Evolutionary conservation across 2,113 vertebrate genomes (phyloP).

Genomic region (Chlamydotis undulata): DNA sequence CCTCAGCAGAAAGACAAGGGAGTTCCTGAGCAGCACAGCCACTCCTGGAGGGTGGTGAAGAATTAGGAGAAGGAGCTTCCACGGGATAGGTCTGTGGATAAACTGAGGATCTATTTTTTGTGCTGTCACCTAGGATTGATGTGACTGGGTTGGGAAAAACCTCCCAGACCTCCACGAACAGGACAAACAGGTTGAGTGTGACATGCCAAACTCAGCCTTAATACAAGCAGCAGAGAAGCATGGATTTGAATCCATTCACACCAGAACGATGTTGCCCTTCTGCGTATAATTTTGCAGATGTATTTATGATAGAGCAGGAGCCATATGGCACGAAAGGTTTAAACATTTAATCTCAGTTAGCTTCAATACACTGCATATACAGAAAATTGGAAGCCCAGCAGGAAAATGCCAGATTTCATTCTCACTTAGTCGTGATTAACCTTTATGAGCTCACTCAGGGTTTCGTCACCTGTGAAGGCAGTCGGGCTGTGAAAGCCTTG

Average conservation of each 20-base stretch:
- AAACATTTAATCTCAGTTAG: slow-evolving; percentile 61
- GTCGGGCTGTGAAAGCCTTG: background rate
- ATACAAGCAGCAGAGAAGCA: fast-evolving
- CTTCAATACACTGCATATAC: slow-evolving; percentile 16
- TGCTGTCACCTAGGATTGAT: background rate
- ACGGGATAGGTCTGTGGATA: background rate
- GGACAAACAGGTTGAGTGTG: background rate
- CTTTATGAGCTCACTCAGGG: background rate
- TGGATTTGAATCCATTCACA: background rate
- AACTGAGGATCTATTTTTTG: background rate
- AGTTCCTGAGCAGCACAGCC: background rate
- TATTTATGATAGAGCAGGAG: slow-evolving; percentile 42
- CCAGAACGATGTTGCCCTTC: background rate
- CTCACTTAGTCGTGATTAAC: slow-evolving; percentile 49
- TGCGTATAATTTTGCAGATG: slow-evolving; percentile 9
- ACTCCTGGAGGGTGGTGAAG: background rate
- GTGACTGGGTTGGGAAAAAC: background rate
- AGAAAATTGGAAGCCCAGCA: slow-evolving; percentile 51
- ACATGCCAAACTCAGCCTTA: background rate
- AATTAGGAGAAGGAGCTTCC: background rate
- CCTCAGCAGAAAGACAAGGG: background rate
- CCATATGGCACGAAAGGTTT: slow-evolving; percentile 54
- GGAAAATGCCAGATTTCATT: slow-evolving; percentile 62
- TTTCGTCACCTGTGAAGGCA: slow-evolving; percentile 8
- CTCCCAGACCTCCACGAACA: background rate